Evolutionary conservation across 2,888 invertebrate genomes (phyloP).

Genomic region (Mamestra brassicae): DNA sequence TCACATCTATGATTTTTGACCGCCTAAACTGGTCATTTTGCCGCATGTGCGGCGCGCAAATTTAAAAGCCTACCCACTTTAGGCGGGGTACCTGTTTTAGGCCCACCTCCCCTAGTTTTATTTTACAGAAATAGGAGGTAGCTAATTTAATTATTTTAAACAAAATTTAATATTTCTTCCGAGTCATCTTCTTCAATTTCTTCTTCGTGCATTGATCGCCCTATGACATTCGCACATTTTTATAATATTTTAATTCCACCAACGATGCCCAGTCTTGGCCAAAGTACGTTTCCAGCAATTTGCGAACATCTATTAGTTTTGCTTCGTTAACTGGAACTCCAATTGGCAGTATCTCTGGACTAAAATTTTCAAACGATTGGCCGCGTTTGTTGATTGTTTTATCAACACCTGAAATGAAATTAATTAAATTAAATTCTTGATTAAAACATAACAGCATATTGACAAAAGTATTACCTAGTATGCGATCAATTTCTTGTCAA

Average conservation of each 20-base stretch:
- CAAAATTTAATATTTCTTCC: slow-evolving; percentile 12
- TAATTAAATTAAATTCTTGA: neutral
- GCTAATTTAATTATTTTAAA: neutral
- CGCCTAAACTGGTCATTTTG: too few species aligned
- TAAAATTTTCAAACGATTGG: slow-evolving; percentile 5
- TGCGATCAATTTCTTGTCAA: too few species aligned
- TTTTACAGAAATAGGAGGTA: neutral
- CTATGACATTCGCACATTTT: slow-evolving; percentile 6
- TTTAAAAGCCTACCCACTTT: too few species aligned
- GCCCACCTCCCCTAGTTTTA: neutral
- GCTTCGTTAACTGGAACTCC: neutral
- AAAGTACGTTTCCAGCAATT: slow-evolving; percentile 6
- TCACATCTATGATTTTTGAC: too few species aligned
- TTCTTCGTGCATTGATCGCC: neutral
- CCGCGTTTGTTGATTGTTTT: slow-evolving; percentile 4
- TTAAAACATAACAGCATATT: slow-evolving; percentile 4
- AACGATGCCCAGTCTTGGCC: slow-evolving; percentile 7
- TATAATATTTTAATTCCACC: slow-evolving; percentile 6
- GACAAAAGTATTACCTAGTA: neutral
- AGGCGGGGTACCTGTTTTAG: too few species aligned
- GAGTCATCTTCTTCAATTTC: slow-evolving; percentile 6
- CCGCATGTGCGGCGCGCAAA: too few species aligned
- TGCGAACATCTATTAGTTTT: neutral
- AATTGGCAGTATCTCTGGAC: neutral
- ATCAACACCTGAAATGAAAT: slow-evolving; percentile 4